These are phyloP conservation scores for Chelonus formosanus DNA, from an alignment of 2,888 invertebrate species.

Conservation along the genomic window DNA sequence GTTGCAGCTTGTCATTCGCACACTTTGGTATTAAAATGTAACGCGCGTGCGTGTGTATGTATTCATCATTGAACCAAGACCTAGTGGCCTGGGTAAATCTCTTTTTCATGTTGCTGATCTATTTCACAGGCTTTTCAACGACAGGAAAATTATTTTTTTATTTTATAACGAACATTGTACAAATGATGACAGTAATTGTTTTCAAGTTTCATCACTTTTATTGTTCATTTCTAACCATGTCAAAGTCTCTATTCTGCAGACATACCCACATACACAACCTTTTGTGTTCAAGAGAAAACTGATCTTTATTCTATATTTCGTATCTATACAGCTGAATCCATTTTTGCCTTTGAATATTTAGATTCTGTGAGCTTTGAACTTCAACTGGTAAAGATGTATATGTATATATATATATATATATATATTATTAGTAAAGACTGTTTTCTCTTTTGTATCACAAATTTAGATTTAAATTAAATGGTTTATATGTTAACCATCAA, in stretches of 20 bases:
- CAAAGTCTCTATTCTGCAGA: neutral
- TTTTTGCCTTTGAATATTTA: too few species aligned
- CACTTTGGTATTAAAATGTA: neutral
- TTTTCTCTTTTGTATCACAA: too few species aligned
- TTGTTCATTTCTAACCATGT: neutral
- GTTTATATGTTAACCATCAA: too few species aligned
- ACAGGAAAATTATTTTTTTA: constrained; percentile 11
- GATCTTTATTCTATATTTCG: too few species aligned
- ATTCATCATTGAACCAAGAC: constrained; percentile 4
- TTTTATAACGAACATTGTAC: neutral
- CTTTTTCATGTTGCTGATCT: constrained; percentile 9
- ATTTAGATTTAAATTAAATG: too few species aligned
- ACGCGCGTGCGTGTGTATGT: neutral
- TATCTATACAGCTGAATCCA: too few species aligned
- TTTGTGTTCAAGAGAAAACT: too few species aligned
- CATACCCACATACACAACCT: neutral
- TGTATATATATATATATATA: too few species aligned
- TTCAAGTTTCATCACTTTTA: neutral
- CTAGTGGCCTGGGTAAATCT: neutral
- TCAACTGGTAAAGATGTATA: too few species aligned
- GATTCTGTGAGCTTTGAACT: too few species aligned
- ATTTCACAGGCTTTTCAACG: constrained; percentile 7
- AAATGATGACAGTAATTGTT: too few species aligned
- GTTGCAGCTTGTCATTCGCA: constrained; percentile 4
- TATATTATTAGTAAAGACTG: too few species aligned